Evolutionary conservation across 2,888 invertebrate genomes (phyloP).

Genomic region (Hirtodrosophila trivittata): DNA sequence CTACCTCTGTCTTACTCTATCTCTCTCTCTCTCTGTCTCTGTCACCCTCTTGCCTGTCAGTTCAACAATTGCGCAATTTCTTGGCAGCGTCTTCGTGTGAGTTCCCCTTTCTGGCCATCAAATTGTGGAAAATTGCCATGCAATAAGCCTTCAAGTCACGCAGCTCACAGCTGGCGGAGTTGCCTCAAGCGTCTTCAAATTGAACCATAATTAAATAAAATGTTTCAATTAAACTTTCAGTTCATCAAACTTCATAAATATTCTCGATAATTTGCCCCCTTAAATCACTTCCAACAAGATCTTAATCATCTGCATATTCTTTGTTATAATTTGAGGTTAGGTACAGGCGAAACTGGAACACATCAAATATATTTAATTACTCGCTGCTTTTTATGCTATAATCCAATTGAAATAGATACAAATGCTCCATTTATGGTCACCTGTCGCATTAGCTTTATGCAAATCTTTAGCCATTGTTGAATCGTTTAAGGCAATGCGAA

Average conservation of each 20-base stretch:
- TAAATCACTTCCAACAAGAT: no score
- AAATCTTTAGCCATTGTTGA: conserved; percentile 37
- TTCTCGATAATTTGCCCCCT: no score
- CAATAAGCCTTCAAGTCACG: conserved; percentile 50
- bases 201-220: conserved; percentile 17
- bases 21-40: conserved; percentile 15
- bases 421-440: conserved; percentile 25
- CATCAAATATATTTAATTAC: conserved; percentile 29
- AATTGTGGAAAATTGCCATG: conserved; percentile 39
- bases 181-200: background rate
- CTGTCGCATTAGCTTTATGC: conserved; percentile 16
- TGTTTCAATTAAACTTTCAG: background rate
- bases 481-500: conserved; percentile 34
- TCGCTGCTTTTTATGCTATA: conserved; percentile 12
- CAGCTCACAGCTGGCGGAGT: conserved; percentile 16
- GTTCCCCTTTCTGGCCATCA: conserved; percentile 33
- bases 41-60: no score
- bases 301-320: background rate
- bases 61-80: conserved; percentile 63
- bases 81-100: conserved; percentile 52
- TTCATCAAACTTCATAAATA: no score
- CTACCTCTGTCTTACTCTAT: conserved; percentile 6
- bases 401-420: conserved; percentile 18
- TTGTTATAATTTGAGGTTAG: conserved; percentile 1
- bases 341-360: conserved; percentile 17